Conservation (phyloP, 2,888 invertebrate genomes). For the Ferrisia virgata region DNA sequence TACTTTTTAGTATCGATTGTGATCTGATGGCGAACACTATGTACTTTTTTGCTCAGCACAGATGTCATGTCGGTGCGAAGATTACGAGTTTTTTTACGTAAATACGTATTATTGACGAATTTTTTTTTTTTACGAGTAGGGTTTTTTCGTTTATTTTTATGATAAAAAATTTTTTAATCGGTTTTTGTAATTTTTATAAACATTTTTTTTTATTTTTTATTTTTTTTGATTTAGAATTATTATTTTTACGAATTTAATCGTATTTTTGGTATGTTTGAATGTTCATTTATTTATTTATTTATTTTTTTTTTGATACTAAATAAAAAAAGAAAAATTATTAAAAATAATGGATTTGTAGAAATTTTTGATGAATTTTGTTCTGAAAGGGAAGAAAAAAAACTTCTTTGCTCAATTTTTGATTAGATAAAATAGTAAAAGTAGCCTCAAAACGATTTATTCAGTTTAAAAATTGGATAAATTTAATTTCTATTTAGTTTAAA, state of each 20-base stretch:
- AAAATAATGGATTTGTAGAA: not conserved
- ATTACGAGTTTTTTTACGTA: not conserved
- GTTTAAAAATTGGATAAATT: too few relatives aligned
- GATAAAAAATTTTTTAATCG: not conserved
- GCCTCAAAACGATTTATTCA: too few relatives aligned
- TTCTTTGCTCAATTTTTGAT: too few relatives aligned
- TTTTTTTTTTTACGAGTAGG: not conserved
- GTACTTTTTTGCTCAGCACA: not conserved
- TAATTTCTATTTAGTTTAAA: too few relatives aligned
- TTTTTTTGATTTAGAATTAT: not conserved
- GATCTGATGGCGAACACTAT: not conserved
- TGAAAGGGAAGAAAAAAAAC: too few relatives aligned
- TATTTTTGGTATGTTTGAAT: not conserved
- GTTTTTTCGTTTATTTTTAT: not conserved
- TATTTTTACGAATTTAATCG: not conserved
- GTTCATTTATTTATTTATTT: too few relatives aligned
- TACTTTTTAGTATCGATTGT: not conserved
- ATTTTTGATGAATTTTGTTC: too few relatives aligned
- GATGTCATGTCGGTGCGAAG: not conserved
- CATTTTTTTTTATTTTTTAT: not conserved
- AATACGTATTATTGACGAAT: too few relatives aligned
- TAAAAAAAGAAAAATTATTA: too few relatives aligned
- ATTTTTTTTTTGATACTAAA: too few relatives aligned
- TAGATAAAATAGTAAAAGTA: too few relatives aligned
- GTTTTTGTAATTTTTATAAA: not conserved